Evolutionary conservation across 2,888 invertebrate species (phyloP), one percentile per base, ranked within the genome.

Genomic region (Drosophila yooni): DNA sequence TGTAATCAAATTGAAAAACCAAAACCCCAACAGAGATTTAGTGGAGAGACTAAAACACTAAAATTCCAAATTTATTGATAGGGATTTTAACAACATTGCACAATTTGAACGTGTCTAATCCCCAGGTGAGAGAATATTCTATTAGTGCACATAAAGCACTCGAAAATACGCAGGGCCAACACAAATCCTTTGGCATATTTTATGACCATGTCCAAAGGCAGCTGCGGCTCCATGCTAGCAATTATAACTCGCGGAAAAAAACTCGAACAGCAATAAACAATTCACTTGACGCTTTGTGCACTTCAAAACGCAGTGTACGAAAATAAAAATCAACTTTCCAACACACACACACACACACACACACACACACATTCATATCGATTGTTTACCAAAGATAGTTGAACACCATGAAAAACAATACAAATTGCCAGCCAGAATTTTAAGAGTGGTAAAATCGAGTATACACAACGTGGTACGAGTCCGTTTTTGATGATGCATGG

Each of bases 121-220:
- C 74, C 50, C 64, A 54, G 66, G 61, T 63, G 56, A 53, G 33
- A 48, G 48, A 58, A 65, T 52, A 66, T 66, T 69, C 33, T 52
- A 70, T 75, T 51, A 59, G 61, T 54, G 27, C 27, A 46, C 67
- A 67, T 50, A 75, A 65, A 70, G 50, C 57, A 73, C 68, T 72
- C 51, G 11, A 64, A 76, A 64, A 54, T 61, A 25, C 50, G 60
- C 51, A n/a, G 51, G 15, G 46, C 18, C 54, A 36, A 52, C 51
- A 52, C 18, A 76, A 76, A 74, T 76, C 76, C 65, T 53, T 70
- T 63, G 65, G 43, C 64, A 76, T 76, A 63, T 78, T 75, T 52
- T 38, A 68, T 57, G 56, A 48, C 50, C 76, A 63, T 40, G 34
- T 29, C 48, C 52, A 59, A 56, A 36, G 40, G 31, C 65, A 58